Percentiles rank a stretch among this genome's conserved stretches.
phyloP scores from a whole-genome alignment of 2,888 invertebrate genomes.

The Punctoribates punctum region DNA sequence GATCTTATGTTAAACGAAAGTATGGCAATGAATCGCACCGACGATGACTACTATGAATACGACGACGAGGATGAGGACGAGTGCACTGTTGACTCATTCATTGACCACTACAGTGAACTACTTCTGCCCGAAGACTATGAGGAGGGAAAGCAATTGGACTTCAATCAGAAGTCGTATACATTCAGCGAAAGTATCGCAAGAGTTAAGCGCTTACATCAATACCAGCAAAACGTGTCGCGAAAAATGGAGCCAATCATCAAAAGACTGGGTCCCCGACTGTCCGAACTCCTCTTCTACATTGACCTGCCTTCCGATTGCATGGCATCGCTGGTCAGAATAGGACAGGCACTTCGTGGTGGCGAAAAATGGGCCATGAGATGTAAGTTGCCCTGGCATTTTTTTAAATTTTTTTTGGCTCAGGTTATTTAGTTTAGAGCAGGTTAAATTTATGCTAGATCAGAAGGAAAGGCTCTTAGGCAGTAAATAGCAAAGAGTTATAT shows the following conservation, averaged over 20 bases:
- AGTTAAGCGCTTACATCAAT: conserved; percentile 7
- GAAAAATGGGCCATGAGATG: neutral
- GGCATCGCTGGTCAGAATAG: neutral
- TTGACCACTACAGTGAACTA: neutral
- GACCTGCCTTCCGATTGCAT: neutral
- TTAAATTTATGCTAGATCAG: no score
- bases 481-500: neutral
- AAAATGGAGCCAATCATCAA: neutral
- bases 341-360: neutral
- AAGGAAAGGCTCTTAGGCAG: no score
- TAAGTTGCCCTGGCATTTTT: no score
- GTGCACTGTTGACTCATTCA: neutral
- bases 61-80: neutral
- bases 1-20: neutral
- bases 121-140: neutral
- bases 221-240: neutral
- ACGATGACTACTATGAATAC: neutral
- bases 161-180: neutral
- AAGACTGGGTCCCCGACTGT: neutral
- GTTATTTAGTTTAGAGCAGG: no score
- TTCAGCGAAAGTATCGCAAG: neutral
- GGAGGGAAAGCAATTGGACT: neutral
- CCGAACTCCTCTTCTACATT: neutral
- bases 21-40: neutral
- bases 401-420: no score